Evolutionary conservation across 2,888 invertebrate species (phyloP).

Genomic region (Gortyna flavago): DNA sequence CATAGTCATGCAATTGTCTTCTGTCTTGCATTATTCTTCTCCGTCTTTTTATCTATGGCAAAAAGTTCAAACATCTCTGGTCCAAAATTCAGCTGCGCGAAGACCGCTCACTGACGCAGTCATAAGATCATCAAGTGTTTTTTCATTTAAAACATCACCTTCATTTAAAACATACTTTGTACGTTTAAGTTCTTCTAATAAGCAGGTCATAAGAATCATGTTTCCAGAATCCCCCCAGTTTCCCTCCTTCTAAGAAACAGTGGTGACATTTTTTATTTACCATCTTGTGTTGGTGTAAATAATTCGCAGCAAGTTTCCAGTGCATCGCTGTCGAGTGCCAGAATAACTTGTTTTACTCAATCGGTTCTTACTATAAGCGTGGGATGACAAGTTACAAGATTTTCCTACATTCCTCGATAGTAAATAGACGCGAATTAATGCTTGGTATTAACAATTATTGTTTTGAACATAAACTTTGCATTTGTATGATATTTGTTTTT

Average conservation of each 20-base stretch:
- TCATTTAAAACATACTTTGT: no score
- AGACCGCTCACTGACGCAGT: no score
- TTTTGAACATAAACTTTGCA: slow-evolving; percentile 12
- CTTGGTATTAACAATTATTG: slow-evolving; percentile 8
- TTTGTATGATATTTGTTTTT: slow-evolving; percentile 9
- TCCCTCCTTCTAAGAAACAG: background rate
- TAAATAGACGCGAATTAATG: slow-evolving; percentile 43
- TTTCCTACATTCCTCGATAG: slow-evolving; percentile 44
- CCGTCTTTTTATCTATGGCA: no score
- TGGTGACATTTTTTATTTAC: slow-evolving; percentile 9
- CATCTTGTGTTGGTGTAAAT: background rate
- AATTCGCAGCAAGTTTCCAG: background rate
- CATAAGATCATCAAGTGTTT: no score
- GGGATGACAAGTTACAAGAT: slow-evolving; percentile 45
- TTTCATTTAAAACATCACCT: no score
- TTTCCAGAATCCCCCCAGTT: slow-evolving; percentile 16
- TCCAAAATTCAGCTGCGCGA: no score
- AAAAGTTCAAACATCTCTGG: no score
- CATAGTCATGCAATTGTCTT: background rate
- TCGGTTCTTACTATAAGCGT: slow-evolving; percentile 52
- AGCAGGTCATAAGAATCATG: background rate
- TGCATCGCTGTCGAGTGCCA: slow-evolving; percentile 24
- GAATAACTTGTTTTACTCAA: slow-evolving; percentile 44
- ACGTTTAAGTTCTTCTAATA: no score
- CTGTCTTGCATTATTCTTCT: no score